phyloP scores from a whole-genome alignment of 2,888 invertebrate genomes.

The Girardia tigrina region DNA sequence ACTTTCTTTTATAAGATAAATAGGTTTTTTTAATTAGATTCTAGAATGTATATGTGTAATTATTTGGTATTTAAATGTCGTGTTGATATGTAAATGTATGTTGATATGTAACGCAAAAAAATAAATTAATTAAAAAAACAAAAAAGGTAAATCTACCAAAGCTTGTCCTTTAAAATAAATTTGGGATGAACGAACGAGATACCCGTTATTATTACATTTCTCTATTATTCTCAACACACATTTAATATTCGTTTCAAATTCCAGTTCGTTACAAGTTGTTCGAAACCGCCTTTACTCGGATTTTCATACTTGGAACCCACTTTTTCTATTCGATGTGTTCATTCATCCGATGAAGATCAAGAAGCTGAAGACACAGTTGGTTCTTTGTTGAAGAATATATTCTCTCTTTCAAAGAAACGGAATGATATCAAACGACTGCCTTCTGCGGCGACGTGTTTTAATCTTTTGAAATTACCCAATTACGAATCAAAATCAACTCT shows the following conservation, averaged over 20 bases:
- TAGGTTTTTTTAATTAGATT: too few species aligned
- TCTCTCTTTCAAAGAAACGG: slow-evolving; percentile 48
- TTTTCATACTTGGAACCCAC: slow-evolving; percentile 91
- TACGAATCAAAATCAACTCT: slow-evolving; percentile 88
- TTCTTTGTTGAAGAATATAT: slow-evolving; percentile 89
- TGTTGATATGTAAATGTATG: too few species aligned
- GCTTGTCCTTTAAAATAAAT: too few species aligned
- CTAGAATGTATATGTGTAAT: too few species aligned
- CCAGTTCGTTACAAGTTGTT: slow-evolving; percentile 62
- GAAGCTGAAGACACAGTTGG: slow-evolving; percentile 60
- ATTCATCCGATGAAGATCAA: slow-evolving; percentile 77
- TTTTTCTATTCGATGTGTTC: slow-evolving; percentile 93
- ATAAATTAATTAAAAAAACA: too few species aligned
- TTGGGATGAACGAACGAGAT: too few species aligned
- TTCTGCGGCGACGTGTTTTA: slow-evolving; percentile 98
- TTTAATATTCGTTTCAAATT: slow-evolving; percentile 32
- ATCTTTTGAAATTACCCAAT: slow-evolving; percentile 83
- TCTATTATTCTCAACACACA: too few species aligned
- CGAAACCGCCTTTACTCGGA: slow-evolving; percentile 84
- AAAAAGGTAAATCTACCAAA: too few species aligned
- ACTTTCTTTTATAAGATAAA: too few species aligned
- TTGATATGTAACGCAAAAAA: too few species aligned
- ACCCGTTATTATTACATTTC: too few species aligned
- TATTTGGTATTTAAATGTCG: too few species aligned
- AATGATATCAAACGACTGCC: slow-evolving; percentile 60